A percentile compares a stretch with the other conserved stretches of the same genome.
These are phyloP conservation scores for Nematopogon swammerdamellus DNA, from an alignment of 2,888 invertebrate genomes.

Conservation along the genomic window DNA sequence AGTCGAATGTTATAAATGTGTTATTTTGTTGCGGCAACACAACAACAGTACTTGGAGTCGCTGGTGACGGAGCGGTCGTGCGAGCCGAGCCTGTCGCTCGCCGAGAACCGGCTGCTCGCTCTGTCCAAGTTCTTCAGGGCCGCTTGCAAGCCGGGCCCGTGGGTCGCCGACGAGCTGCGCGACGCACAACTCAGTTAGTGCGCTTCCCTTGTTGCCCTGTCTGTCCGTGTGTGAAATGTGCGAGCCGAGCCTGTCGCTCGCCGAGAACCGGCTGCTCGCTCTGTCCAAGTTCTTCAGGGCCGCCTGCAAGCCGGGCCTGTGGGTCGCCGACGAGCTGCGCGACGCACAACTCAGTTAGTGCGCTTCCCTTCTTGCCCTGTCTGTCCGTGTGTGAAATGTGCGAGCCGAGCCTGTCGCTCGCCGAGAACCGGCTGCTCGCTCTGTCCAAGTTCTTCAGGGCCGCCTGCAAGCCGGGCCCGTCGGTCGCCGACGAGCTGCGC, in stretches of 20 bases:
- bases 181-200: constrained; percentile 67
- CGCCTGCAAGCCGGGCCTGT: constrained; percentile 84
- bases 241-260: constrained; percentile 62
- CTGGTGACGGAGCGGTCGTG: constrained; percentile 69
- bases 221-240: too few relatives aligned
- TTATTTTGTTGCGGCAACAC: too few relatives aligned
- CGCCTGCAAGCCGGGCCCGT: constrained; percentile 84
- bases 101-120: constrained; percentile 73
- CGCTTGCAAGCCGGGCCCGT: constrained; percentile 84
- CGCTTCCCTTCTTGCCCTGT: too few relatives aligned
- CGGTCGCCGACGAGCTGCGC: constrained; percentile 65
- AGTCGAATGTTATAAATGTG: too few relatives aligned
- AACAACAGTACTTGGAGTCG: constrained; percentile 71
- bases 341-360: constrained; percentile 67
- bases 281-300: constrained; percentile 71
- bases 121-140: constrained; percentile 71
- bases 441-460: constrained; percentile 71
- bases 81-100: constrained; percentile 62
- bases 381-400: too few relatives aligned
- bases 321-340: constrained; percentile 65
- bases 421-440: constrained; percentile 73
- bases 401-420: constrained; percentile 62
- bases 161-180: constrained; percentile 65
- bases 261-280: constrained; percentile 73
- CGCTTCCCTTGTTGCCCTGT: too few relatives aligned